phyloP scores from a whole-genome alignment of 1,140 invertebrate genomes.

The Zaprionus camerounensis region DNA sequence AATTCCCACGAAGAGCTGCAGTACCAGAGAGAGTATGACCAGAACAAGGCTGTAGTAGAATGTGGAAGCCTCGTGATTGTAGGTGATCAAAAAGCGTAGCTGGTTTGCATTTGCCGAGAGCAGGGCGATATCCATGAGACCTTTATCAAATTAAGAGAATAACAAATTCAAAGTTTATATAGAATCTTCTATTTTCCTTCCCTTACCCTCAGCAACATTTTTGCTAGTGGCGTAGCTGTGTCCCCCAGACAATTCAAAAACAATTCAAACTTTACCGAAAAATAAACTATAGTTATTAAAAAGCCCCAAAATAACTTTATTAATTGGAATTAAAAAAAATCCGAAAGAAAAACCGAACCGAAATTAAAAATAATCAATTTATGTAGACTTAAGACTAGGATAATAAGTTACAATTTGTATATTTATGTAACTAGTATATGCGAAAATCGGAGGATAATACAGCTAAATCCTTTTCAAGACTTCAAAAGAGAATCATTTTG shows the following conservation, averaged over 20 bases:
- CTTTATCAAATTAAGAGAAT: constrained; percentile 22
- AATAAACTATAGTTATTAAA: too few relatives aligned
- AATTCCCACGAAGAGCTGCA: constrained; percentile 88
- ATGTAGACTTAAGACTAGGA: too few relatives aligned
- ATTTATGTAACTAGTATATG: too few relatives aligned
- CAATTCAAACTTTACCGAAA: too few relatives aligned
- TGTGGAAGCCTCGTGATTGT: constrained; percentile 85
- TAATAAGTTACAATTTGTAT: too few relatives aligned
- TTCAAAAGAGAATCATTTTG: not conserved
- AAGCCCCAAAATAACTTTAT: too few relatives aligned
- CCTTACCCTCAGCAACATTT: constrained; percentile 73
- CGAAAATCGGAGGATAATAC: too few relatives aligned
- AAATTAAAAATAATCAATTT: too few relatives aligned
- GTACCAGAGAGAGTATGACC: constrained; percentile 86
- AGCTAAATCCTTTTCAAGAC: too few relatives aligned
- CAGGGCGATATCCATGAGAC: constrained; percentile 90
- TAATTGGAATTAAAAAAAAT: too few relatives aligned
- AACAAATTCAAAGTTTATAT: not conserved
- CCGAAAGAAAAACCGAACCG: too few relatives aligned
- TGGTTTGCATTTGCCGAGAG: constrained; percentile 91
- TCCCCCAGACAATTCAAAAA: constrained; percentile 34
- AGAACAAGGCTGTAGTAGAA: constrained; percentile 86
- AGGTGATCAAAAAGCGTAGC: constrained; percentile 88
- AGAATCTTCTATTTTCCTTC: too few relatives aligned
- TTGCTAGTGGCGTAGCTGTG: constrained; percentile 71